Conservation (phyloP, 92 coral and sea anemone genomes). For the Zoanthus sansibaricus region DNA sequence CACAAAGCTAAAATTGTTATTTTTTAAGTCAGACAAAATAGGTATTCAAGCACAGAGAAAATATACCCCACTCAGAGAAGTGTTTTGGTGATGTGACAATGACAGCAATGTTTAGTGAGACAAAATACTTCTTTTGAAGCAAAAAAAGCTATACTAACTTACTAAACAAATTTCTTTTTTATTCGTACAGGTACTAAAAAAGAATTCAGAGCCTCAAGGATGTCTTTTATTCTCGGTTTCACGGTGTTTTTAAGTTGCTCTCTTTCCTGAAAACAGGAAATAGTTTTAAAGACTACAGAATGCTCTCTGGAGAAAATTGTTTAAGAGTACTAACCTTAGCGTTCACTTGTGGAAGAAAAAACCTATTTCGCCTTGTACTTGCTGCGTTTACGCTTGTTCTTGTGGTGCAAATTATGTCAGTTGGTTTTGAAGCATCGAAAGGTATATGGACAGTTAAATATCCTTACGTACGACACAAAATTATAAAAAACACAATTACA, state of each 20-base stretch:
- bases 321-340: too few relatives aligned
- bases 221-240: neutral
- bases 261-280: neutral
- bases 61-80: too few relatives aligned
- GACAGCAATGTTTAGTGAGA: too few relatives aligned
- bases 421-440: neutral
- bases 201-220: neutral
- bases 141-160: too few relatives aligned
- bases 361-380: neutral
- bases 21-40: too few relatives aligned
- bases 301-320: neutral
- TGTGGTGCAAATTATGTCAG: neutral
- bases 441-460: neutral
- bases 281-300: neutral
- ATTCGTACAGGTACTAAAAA: neutral
- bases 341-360: constrained; percentile 7
- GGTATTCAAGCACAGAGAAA: too few relatives aligned
- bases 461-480: neutral
- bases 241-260: neutral
- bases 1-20: too few relatives aligned
- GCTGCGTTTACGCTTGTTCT: neutral
- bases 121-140: too few relatives aligned
- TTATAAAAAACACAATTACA: neutral
- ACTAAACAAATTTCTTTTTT: neutral
- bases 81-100: too few relatives aligned